These are phyloP conservation scores for Parotocinclus haroldoi DNA, from an alignment of 2,797 vertebrate genomes.

Conservation along the genomic window DNA sequence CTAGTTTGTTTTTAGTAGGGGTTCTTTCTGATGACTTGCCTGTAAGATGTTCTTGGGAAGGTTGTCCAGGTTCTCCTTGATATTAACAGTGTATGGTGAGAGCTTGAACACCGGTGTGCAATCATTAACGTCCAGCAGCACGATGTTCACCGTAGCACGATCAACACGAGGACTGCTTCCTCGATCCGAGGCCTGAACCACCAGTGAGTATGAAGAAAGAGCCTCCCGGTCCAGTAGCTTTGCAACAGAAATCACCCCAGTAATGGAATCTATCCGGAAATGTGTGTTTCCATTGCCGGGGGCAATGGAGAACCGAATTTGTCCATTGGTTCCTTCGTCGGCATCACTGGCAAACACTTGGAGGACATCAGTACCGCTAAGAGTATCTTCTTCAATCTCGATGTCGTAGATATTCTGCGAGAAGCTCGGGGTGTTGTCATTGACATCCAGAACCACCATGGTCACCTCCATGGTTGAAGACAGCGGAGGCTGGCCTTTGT, in stretches of 20 bases:
- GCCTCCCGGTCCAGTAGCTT: constrained; percentile 87
- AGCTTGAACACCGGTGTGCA: constrained; percentile 86
- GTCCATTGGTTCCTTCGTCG: constrained; percentile 89
- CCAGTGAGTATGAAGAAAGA: constrained; percentile 73
- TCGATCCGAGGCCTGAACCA: constrained; percentile 84
- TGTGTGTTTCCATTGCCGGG: constrained; percentile 73
- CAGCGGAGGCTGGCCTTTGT: constrained; percentile 87
- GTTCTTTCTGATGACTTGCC: constrained; percentile 66
- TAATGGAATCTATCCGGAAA: constrained; percentile 91
- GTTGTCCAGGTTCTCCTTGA: constrained; percentile 81
- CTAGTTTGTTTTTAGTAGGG: background rate
- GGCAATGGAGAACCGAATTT: constrained; percentile 84
- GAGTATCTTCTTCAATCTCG: constrained; percentile 82
- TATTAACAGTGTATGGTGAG: constrained; percentile 84
- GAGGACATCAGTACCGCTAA: constrained; percentile 85
- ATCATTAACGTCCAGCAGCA: constrained; percentile 89
- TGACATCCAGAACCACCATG: constrained; percentile 87
- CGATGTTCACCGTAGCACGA: constrained; percentile 76
- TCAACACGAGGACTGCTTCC: constrained; percentile 86
- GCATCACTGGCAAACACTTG: constrained; percentile 83
- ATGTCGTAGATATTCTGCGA: constrained; percentile 83
- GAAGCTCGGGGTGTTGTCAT: constrained; percentile 91
- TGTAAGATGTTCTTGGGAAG: constrained; percentile 86
- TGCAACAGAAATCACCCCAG: constrained; percentile 85
- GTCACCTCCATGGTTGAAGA: constrained; percentile 84